Percentiles rank a stretch among this genome's conserved stretches.
Conservation (phyloP, 2,888 invertebrate genomes). For the Pristionchus maxplancki region DNA sequence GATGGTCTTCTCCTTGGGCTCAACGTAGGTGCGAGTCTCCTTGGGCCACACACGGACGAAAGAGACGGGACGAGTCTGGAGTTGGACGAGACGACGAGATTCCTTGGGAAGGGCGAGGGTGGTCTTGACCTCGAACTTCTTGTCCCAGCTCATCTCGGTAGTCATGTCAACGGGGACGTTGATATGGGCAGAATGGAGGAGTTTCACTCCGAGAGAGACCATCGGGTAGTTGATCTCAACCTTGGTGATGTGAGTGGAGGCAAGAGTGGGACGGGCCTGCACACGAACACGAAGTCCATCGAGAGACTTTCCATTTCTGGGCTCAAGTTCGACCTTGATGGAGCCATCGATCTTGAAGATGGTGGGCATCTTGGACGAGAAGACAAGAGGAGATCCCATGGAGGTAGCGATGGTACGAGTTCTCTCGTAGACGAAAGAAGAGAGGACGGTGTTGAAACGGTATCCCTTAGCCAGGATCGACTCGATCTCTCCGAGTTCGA, state of each 20-base stretch:
- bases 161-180: conserved; percentile 68
- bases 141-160: conserved; percentile 53
- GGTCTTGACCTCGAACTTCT: conserved; percentile 58
- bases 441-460: conserved; percentile 48
- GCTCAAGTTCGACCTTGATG: conserved; percentile 44
- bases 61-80: conserved; percentile 68
- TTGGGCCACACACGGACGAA: conserved; percentile 63
- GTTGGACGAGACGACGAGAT: conserved; percentile 58
- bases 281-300: conserved; percentile 55
- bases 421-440: conserved; percentile 59
- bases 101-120: conserved; percentile 57
- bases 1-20: conserved; percentile 69
- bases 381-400: neutral
- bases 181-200: conserved; percentile 60
- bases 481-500: conserved; percentile 53
- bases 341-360: conserved; percentile 52
- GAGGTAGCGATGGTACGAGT: conserved; percentile 55
- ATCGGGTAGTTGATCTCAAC: conserved; percentile 64
- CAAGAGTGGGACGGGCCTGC: conserved; percentile 50
- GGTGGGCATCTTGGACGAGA: conserved; percentile 45
- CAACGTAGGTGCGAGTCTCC: conserved; percentile 60
- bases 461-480: conserved; percentile 51
- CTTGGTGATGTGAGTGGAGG: conserved; percentile 57
- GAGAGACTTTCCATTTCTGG: conserved; percentile 54
- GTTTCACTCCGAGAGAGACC: conserved; percentile 67